Evolutionary conservation across 2,888 invertebrate species (phyloP), one percentile per base, ranked within the genome.

Genomic region (Coelinius sp.): DNA sequence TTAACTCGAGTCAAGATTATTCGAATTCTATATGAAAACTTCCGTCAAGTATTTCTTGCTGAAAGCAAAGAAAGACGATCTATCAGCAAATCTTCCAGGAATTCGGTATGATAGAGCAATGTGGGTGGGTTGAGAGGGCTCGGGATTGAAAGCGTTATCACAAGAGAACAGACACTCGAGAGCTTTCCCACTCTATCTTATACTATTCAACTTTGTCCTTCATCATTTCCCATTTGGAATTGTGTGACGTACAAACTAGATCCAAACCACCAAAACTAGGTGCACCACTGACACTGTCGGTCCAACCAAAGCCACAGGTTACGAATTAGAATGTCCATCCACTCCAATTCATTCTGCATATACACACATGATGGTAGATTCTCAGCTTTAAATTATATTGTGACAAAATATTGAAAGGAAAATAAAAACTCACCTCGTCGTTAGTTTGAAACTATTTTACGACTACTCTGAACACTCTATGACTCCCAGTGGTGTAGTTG

Each of bases 181-280:
- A 63, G 38, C 41, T 63, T 41, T 22, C n/a, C 41, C 24, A 41
- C n/a, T 67, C 67, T 14, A 24, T 66, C 49, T 8, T 7, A n/a
- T 10, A 14, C 46, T 6, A 52, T 27, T 20, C 68, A 44, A 24
- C 27, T 35, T 62, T 25, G 27, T 46, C 25, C 35, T 46, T 7
- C 27, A 52, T 31, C 22, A 80, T 79, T 81, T 79, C 78, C 73
- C 65, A 73, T 78, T 78, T 73, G 74, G 71, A 67, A 64, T 62
- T 68, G 62, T 24, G 46, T 53, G 68, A 35, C 59, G 35, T 59
- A 17, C 74, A 67, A 73, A 75, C 70, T 75, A 68, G 62, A 41
- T 56, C 22, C 53, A 52, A 63, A 63, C 63, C 24, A 67, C 70
- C 75, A 67, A 77, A 80, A 79, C 77, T 76, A 73, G 73, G 68